A percentile compares a stretch with the other conserved stretches of the same genome.
Evolutionary conservation across 2,113 vertebrate genomes (phyloP).

Genomic region (Aepyceros melampus): DNA sequence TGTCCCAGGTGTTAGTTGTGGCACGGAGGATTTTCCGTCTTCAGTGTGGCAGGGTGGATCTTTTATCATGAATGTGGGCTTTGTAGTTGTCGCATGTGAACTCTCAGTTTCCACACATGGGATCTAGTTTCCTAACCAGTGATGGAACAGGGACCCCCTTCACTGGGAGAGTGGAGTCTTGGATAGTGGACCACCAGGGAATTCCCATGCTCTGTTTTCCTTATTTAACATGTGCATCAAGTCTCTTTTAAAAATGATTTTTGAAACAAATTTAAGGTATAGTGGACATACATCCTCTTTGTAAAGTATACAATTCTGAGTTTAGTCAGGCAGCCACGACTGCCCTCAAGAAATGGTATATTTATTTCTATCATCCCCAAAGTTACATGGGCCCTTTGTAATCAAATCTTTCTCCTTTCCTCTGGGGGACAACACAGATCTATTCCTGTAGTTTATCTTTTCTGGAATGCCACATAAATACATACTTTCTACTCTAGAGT

Average conservation of each 20-base stretch:
- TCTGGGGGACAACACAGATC: neutral
- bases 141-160: neutral
- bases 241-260: neutral
- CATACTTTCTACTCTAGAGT: neutral
- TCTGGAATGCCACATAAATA: neutral
- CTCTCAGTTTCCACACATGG: neutral
- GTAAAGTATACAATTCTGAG: neutral
- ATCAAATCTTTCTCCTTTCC: neutral
- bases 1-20: neutral
- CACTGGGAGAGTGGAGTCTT: neutral
- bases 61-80: neutral
- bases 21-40: neutral
- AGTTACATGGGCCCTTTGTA: neutral
- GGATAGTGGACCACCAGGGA: neutral
- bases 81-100: neutral
- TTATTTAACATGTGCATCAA: neutral
- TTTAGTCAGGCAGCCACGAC: neutral
- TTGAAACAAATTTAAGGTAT: neutral
- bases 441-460: neutral
- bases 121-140: neutral
- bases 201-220: neutral
- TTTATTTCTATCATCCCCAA: neutral
- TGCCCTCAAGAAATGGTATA: neutral
- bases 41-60: neutral
- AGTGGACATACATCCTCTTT: neutral